Conservation (phyloP, 2,113 vertebrate genomes). For the Henicopernis longicauda region DNA sequence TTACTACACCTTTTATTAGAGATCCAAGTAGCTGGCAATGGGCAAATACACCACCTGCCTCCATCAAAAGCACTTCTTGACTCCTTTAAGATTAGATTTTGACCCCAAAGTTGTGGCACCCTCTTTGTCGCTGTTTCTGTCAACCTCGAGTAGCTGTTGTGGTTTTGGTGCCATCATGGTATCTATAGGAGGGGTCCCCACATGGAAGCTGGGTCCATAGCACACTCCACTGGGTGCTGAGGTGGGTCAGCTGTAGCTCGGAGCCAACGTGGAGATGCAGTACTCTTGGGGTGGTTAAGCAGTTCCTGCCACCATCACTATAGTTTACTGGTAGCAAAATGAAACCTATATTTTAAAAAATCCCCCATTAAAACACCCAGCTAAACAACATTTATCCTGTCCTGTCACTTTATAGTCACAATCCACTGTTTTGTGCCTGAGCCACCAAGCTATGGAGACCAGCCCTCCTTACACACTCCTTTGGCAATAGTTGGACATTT, state of each 20-base stretch:
- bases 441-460: neutral
- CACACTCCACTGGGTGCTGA: neutral
- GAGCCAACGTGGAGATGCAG: neutral
- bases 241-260: neutral
- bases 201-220: rapidly evolving
- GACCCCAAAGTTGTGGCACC: neutral
- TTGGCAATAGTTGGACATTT: neutral
- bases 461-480: neutral
- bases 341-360: neutral
- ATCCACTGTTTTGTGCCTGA: neutral
- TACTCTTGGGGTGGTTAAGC: neutral
- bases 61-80: neutral
- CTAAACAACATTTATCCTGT: neutral
- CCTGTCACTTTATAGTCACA: neutral
- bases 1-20: neutral
- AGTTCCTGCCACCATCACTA: neutral
- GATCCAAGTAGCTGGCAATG: neutral
- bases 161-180: rapidly evolving
- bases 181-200: neutral
- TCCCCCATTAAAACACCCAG: neutral
- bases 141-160: neutral
- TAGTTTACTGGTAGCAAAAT: neutral
- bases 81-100: neutral
- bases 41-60: neutral
- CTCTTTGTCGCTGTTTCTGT: neutral